Evolutionary conservation across 2,888 invertebrate species (phyloP), one percentile per base, ranked within the genome.

Genomic region (Orthosia cruda): DNA sequence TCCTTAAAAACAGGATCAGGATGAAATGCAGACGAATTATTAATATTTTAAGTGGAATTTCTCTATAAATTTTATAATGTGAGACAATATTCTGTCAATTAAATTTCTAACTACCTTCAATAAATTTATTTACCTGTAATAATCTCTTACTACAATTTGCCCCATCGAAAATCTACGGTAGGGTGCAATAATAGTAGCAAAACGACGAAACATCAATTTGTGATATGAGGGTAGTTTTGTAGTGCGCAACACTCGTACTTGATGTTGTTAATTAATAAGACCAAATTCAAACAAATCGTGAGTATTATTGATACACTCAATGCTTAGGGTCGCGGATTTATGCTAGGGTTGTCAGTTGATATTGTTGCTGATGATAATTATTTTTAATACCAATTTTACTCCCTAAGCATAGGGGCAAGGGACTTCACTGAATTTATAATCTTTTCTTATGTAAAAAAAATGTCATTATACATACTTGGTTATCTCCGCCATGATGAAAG

Each of bases 211-310:
- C 78, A 78, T 77, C 77, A 70, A 82, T 84, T 85, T 80, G 63
- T 80, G 50, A 65, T 78, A 61, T 50, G 67, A 80, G 88, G 87
- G 87, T 85, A 85, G 80, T 78, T 71, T 61, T 81, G 71, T 77
- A 87, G 84, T 81, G 74, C 71, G 73, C 71, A 80, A 80, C 81
- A 88, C 90, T 90, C 83, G 77, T 89, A 89, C 92, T 93, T 94
- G 93, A 95, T 96, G 95, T 92, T 92, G 94, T 95, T 96, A 96
- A 96, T 96, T 96, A 96, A 96, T 96, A 96, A 94, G 92, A 94
- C 95, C 96, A 92, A 95, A 94, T 91, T 95, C 96, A 96, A 96
- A 96, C 94, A 96, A 94, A 94, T 94, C 93, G 83, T 91, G 89
- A 92, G 93, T 91, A 94, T 93, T 94, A 96, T 95, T 96, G 96